Conservation (phyloP, 2,888 invertebrate genomes). For the Plagodis dolabraria region DNA sequence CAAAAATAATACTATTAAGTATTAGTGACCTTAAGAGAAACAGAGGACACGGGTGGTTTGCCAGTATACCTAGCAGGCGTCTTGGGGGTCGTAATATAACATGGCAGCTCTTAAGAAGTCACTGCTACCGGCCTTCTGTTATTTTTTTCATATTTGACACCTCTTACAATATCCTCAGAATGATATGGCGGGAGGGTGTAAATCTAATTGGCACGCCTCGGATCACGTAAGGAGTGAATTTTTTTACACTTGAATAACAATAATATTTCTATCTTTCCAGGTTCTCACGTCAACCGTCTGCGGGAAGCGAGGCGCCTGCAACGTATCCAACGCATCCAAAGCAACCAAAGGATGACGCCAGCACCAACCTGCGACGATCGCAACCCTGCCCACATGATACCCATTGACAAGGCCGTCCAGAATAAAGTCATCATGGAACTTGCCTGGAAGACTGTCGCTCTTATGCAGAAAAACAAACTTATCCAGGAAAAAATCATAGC, state of each 20-base stretch:
- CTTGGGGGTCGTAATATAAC: no score
- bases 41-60: no score
- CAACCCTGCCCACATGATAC: conserved; percentile 39
- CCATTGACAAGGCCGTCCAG: conserved; percentile 61
- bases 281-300: conserved; percentile 61
- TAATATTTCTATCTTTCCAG: conserved; percentile 56
- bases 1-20: no score
- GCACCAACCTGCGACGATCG: conserved; percentile 49
- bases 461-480: conserved; percentile 86
- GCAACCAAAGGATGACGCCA: conserved; percentile 54
- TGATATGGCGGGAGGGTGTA: no score
- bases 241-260: conserved; percentile 2
- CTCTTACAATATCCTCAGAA: no score
- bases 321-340: conserved; percentile 60
- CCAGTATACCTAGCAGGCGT: no score
- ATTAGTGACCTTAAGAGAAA: no score
- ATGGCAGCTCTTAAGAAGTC: no score
- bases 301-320: conserved; percentile 71
- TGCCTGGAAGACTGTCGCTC: conserved; percentile 86
- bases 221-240: no score
- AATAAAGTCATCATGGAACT: conserved; percentile 85
- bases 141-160: no score
- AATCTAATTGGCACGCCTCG: no score
- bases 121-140: no score
- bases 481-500: conserved; percentile 86